phyloP scores from a whole-genome alignment of 53 echinoderm and acorn worm genomes.

The Stichopus horrens region DNA sequence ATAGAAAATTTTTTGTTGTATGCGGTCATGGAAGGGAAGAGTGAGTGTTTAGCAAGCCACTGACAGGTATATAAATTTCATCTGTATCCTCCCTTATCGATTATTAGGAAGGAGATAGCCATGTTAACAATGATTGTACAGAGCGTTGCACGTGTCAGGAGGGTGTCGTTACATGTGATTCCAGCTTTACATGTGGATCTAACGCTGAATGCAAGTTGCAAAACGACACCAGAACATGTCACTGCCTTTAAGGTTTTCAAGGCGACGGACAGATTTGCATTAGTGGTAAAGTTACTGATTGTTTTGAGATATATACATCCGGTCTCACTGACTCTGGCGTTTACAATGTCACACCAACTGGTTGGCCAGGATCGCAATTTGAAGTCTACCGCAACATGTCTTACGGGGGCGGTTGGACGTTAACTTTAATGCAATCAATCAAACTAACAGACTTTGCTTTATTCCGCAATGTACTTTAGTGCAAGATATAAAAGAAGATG shows the following conservation, averaged over 20 bases:
- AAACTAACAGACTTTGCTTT: too few relatives aligned
- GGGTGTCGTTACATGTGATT: not conserved
- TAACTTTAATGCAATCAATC: not conserved
- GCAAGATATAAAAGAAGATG: too few relatives aligned
- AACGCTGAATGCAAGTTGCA: slow-evolving; percentile 10
- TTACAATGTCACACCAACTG: slow-evolving; percentile 29
- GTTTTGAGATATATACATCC: slow-evolving; percentile 1
- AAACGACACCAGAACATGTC: not conserved
- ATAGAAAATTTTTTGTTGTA: too few relatives aligned
- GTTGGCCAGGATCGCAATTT: slow-evolving; percentile 18
- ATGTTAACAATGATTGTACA: not conserved
- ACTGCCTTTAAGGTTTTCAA: not conserved
- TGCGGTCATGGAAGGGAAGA: too few relatives aligned
- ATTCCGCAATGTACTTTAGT: too few relatives aligned
- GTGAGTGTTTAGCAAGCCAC: not conserved
- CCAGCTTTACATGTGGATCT: not conserved
- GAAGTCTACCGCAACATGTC: slow-evolving; percentile 36
- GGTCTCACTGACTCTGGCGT: not conserved
- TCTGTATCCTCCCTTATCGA: not conserved
- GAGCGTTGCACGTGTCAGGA: not conserved
- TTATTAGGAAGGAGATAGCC: not conserved
- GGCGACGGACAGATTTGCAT: slow-evolving; percentile 19
- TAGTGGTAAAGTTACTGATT: not conserved
- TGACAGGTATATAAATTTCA: too few relatives aligned
- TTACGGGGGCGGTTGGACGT: slow-evolving; percentile 34